Evolutionary conservation across 2,113 vertebrate species (phyloP).

Genomic region (Elaphurus davidianus): DNA sequence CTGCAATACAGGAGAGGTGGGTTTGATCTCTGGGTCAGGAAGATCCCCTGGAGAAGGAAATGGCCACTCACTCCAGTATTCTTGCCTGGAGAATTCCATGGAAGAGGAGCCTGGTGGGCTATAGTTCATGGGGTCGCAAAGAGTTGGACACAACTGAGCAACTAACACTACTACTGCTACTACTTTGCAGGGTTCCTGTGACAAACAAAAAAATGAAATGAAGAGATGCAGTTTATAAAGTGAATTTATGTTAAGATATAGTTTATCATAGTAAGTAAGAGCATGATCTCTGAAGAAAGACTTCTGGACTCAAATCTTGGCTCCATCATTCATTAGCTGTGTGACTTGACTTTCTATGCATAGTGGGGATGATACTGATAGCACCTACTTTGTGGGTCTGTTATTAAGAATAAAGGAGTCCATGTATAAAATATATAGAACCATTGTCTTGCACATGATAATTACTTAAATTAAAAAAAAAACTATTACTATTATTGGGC

Average conservation of each 20-base stretch:
- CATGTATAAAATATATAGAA: conserved; percentile 6
- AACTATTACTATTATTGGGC: neutral
- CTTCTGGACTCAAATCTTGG: neutral
- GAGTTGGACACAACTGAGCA: neutral
- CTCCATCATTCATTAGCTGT: neutral
- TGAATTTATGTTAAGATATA: neutral
- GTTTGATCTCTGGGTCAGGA: neutral
- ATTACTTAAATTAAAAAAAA: neutral
- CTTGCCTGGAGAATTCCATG: neutral
- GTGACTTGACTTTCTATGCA: neutral
- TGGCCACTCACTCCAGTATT: neutral
- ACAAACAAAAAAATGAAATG: neutral
- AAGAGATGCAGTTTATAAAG: neutral
- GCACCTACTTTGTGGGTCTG: neutral
- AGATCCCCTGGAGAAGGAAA: neutral
- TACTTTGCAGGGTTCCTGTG: neutral
- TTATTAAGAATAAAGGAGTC: conserved; percentile 17
- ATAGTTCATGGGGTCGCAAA: neutral
- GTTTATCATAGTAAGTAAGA: neutral
- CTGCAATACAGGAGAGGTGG: neutral
- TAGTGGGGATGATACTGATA: neutral
- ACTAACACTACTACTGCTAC: neutral
- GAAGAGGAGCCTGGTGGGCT: neutral
- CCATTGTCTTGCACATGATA: neutral
- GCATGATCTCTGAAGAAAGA: neutral